Evolutionary conservation across 2,888 invertebrate species (phyloP), one percentile per base, ranked within the genome.

Genomic region (Acholoe squamosa): DNA sequence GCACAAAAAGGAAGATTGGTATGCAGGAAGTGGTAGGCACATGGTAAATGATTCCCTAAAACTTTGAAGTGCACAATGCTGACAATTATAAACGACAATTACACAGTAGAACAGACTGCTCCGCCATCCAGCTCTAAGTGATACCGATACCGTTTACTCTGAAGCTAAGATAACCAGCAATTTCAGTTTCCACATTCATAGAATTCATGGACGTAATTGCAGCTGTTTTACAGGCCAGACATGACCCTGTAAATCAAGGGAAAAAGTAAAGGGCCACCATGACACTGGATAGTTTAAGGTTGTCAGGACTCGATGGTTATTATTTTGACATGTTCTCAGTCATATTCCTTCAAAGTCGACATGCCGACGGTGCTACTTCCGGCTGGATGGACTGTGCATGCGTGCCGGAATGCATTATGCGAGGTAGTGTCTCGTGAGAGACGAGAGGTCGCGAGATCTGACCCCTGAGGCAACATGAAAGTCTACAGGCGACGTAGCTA

Each of bases 401-500:
- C 71, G 71, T 71, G 71, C 31, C 71, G 71, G 71, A 28, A 71
- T 71, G 71, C 71, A 71, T 71, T 71, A 25, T 28, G 0, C 28
- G 25, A 14, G 28, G n/a, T 25, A 71, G 28, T 71, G 71, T 71
- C 71, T 71, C 71, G 71, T 14, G 71, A 71, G 71, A 28, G 31
- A 28, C 71, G 71, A 71, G 71, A 71, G 71, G 71, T 71, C 71
- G 16, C 71, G 28, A 71, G 71, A 71, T 71, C 31, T 71, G 71
- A 71, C 71, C 71, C 25, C 71, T 71, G 71, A 71, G 71, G 71
- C 71, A 71, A 71, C 71, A 71, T 71, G 71, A 71, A 71, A 71
- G 71, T 14, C 3, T n/a, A 3, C 0, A 28, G 28, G 28, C 28
- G 71, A n/a, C 71, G 71, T 28, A 28, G 71, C 28, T 25, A 43